Evolutionary conservation across 2,888 invertebrate genomes (phyloP).

Genomic region (Pelosia muscerda): DNA sequence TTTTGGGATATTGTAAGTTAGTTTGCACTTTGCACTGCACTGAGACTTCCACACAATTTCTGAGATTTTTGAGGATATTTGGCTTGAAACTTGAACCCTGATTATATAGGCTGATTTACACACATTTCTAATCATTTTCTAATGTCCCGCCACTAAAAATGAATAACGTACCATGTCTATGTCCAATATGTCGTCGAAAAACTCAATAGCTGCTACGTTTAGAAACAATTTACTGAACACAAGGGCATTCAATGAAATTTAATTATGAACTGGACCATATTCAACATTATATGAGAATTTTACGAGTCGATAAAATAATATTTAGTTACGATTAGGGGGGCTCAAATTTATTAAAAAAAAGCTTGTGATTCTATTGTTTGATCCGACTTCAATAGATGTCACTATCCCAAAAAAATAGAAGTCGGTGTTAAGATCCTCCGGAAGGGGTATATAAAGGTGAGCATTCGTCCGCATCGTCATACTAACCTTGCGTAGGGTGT

Average conservation of each 20-base stretch:
- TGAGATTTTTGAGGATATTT: too few relatives aligned
- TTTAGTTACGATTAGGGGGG: neutral
- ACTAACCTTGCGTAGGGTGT: slow-evolving; percentile 92
- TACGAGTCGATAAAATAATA: neutral
- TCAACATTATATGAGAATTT: neutral
- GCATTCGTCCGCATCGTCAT: slow-evolving; percentile 48
- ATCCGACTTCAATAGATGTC: slow-evolving; percentile 71
- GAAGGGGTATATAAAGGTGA: slow-evolving; percentile 56
- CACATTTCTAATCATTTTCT: neutral
- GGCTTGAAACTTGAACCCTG: neutral
- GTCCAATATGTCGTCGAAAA: neutral
- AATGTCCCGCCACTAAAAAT: slow-evolving; percentile 28
- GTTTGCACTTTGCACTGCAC: neutral
- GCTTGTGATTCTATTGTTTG: slow-evolving; percentile 30
- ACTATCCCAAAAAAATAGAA: slow-evolving; percentile 59
- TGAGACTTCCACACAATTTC: too few relatives aligned
- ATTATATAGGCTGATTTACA: too few relatives aligned
- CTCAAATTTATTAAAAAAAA: neutral
- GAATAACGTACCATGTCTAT: neutral
- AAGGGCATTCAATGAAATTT: neutral
- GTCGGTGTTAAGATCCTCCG: slow-evolving; percentile 67
- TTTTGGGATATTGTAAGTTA: neutral
- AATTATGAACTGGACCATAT: neutral
- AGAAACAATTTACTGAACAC: neutral
- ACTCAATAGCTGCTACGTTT: neutral